phyloP scores from a whole-genome alignment of 92 coral and sea anemone species.

The Heteractis magnifica region DNA sequence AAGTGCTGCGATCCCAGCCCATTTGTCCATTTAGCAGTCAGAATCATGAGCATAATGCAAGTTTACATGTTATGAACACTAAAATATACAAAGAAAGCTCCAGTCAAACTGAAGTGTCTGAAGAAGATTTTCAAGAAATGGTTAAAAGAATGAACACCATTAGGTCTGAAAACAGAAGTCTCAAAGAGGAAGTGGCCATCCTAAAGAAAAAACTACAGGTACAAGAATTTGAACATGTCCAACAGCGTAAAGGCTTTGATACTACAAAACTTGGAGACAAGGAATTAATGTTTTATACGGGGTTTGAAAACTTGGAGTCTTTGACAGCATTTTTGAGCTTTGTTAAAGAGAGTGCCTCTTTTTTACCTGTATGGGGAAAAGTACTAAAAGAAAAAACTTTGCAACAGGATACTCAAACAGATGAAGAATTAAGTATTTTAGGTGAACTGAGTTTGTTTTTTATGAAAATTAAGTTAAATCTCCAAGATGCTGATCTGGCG shows the following conservation, averaged over 20 bases:
- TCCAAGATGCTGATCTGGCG: not conserved
- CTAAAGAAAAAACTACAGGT: not conserved
- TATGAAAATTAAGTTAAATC: not conserved
- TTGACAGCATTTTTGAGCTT: not conserved
- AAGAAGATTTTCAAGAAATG: constrained; percentile 34
- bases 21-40: not conserved
- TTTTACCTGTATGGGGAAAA: constrained; percentile 7
- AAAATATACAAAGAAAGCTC: constrained; percentile 20
- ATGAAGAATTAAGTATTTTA: not conserved
- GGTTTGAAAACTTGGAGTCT: constrained; percentile 9
- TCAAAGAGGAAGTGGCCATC: constrained; percentile 1
- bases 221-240: not conserved
- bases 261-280: not conserved
- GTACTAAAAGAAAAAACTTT: not conserved
- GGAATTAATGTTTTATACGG: constrained; percentile 1
- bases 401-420: not conserved
- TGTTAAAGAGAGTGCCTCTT: not conserved
- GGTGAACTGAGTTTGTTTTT: not conserved
- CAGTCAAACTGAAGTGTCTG: constrained; percentile 25
- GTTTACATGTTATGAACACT: not conserved
- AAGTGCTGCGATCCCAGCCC: not conserved
- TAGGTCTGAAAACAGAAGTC: constrained; percentile 20
- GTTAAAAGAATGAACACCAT: constrained; percentile 14
- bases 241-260: not conserved
- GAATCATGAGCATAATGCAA: not conserved